Evolutionary conservation across 2,888 invertebrate genomes (phyloP).

Genomic region (Pristionchus mayeri): DNA sequence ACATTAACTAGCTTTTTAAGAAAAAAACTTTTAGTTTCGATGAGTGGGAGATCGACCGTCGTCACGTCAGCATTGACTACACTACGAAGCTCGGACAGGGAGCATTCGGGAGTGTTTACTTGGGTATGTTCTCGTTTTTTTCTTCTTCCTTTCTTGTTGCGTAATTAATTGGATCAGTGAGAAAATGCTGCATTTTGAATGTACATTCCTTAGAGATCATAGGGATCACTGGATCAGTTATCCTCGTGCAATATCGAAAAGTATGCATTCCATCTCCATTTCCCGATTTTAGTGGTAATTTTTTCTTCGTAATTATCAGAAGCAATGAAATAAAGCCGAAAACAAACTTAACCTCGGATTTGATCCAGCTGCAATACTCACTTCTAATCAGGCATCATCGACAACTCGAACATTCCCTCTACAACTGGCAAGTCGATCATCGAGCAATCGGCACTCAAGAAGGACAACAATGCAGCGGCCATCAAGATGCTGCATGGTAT

Average conservation of each 20-base stretch:
- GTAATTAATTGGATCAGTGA: too few relatives aligned
- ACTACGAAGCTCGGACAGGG: conserved; percentile 26
- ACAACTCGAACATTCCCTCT: not conserved
- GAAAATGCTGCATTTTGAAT: too few relatives aligned
- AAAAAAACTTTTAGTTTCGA: conserved; percentile 12
- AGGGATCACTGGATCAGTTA: too few relatives aligned
- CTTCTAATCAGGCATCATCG: not conserved
- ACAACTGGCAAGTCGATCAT: not conserved
- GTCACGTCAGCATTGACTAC: conserved; percentile 19
- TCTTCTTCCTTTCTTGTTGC: too few relatives aligned
- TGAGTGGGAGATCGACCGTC: conserved; percentile 44
- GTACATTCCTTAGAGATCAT: too few relatives aligned
- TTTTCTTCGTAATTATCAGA: too few relatives aligned
- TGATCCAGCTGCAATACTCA: too few relatives aligned
- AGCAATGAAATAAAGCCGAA: too few relatives aligned
- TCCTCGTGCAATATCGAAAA: too few relatives aligned
- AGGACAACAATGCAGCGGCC: conserved; percentile 21
- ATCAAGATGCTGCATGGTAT: conserved; percentile 43
- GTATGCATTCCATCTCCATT: too few relatives aligned
- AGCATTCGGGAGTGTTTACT: conserved; percentile 36
- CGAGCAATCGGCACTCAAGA: not conserved
- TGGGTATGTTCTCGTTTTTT: conserved; percentile 5
- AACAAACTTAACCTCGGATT: too few relatives aligned
- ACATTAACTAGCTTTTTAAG: not conserved
- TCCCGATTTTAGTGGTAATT: too few relatives aligned